These are phyloP conservation scores for Euplexia lucipara DNA, from an alignment of 2,888 invertebrate genomes.

Conservation along the genomic window DNA sequence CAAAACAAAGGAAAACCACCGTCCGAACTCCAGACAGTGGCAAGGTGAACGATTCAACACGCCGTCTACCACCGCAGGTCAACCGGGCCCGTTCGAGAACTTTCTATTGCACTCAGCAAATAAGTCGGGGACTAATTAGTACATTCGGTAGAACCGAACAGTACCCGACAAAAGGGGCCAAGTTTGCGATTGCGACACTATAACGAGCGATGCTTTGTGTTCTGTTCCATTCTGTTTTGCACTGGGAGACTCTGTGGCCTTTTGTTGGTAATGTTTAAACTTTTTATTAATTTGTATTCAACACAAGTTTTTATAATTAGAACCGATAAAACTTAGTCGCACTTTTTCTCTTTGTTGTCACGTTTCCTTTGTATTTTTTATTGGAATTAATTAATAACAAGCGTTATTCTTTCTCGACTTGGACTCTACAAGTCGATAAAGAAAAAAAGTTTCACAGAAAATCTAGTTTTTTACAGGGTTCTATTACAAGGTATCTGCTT, in stretches of 20 bases:
- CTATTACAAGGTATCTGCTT: too few species aligned
- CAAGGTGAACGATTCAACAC: conserved; percentile 75
- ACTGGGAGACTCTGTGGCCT: conserved; percentile 41
- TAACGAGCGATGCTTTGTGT: conserved; percentile 76
- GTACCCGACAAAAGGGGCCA: conserved; percentile 77
- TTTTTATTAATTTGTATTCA: conserved; percentile 65
- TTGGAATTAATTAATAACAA: conserved; percentile 26
- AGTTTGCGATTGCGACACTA: conserved; percentile 82
- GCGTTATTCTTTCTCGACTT: too few species aligned
- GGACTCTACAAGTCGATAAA: conserved; percentile 15
- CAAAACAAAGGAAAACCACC: conserved; percentile 69
- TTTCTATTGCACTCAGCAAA: conserved; percentile 84
- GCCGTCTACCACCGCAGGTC: conserved; percentile 71
- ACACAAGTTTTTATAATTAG: conserved; percentile 61
- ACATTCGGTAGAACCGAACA: conserved; percentile 78
- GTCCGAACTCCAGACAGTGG: conserved; percentile 65
- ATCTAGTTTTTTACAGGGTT: too few species aligned
- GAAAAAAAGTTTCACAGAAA: neutral
- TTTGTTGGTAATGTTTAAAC: conserved; percentile 56
- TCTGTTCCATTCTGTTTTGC: conserved; percentile 48
- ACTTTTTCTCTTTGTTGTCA: conserved; percentile 43
- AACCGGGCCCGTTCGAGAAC: conserved; percentile 75
- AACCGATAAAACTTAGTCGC: conserved; percentile 52
- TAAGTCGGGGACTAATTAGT: conserved; percentile 84
- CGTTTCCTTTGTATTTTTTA: conserved; percentile 40